Percentiles rank a stretch among this genome's conserved stretches.
Evolutionary conservation across 2,888 invertebrate species (phyloP).

Genomic region (Cactoblastis cactorum): DNA sequence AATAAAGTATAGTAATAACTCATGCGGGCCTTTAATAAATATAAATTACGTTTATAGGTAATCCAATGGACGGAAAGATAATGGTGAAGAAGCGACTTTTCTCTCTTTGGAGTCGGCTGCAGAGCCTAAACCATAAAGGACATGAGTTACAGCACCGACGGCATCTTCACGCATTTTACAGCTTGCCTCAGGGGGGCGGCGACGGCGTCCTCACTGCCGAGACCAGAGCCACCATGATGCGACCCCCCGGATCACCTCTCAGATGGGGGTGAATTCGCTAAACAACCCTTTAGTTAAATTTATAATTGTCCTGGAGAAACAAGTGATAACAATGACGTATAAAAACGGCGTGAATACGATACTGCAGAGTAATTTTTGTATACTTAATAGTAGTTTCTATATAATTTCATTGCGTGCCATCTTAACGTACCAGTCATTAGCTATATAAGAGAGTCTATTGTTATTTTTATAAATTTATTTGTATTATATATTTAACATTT

Average conservation of each 20-base stretch:
- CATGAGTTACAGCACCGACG: conserved; percentile 66
- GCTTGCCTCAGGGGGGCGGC: conserved; percentile 51
- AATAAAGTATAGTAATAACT: too few relatives aligned
- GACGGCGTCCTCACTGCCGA: conserved; percentile 58
- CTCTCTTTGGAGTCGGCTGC: conserved; percentile 68
- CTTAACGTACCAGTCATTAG: too few relatives aligned
- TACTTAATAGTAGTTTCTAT: too few relatives aligned
- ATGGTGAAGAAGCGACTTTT: conserved; percentile 62
- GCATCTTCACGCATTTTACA: conserved; percentile 62
- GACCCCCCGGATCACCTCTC: conserved; percentile 70
- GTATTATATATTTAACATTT: too few relatives aligned
- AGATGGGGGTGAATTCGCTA: conserved; percentile 59
- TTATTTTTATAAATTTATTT: too few relatives aligned
- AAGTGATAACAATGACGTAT: background rate
- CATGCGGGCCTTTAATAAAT: too few relatives aligned
- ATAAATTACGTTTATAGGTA: conserved; percentile 36
- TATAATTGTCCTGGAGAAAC: conserved; percentile 11
- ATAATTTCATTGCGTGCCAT: too few relatives aligned
- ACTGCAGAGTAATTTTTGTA: too few relatives aligned
- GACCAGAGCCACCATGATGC: conserved; percentile 57
- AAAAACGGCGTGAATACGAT: too few relatives aligned
- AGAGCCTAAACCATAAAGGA: conserved; percentile 62
- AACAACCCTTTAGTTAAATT: background rate
- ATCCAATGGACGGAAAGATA: conserved; percentile 36
- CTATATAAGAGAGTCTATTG: too few relatives aligned